A percentile compares a stretch with the other conserved stretches of the same genome.
These are phyloP conservation scores for Callosobruchus maculatus DNA, from an alignment of 2,888 invertebrate species.

Conservation along the genomic window DNA sequence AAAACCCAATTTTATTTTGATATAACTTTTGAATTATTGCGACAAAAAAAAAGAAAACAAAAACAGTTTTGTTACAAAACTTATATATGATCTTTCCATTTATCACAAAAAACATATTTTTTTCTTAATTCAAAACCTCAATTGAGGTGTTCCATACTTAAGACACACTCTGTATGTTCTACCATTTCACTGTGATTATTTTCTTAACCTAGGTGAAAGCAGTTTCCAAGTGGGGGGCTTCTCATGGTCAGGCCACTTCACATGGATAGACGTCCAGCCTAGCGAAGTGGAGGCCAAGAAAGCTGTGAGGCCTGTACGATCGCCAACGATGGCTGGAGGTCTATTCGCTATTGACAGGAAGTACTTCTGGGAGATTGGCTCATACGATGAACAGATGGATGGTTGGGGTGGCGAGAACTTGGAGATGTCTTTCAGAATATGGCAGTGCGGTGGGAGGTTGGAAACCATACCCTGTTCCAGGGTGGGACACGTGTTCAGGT, in stretches of 20 bases:
- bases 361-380: slow-evolving; percentile 93
- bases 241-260: slow-evolving; percentile 89
- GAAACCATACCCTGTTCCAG: slow-evolving; percentile 58
- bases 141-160: too few species aligned
- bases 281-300: slow-evolving; percentile 57
- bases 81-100: too few species aligned
- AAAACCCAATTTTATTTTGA: too few species aligned
- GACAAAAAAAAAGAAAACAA: too few species aligned
- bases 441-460: slow-evolving; percentile 85
- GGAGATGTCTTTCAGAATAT: slow-evolving; percentile 93
- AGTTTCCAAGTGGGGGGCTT: slow-evolving; percentile 74
- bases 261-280: slow-evolving; percentile 76
- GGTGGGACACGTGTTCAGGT: slow-evolving; percentile 40
- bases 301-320: slow-evolving; percentile 65
- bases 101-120: too few species aligned
- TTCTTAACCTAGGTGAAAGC: slow-evolving; percentile 36
- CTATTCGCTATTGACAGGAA: slow-evolving; percentile 88
- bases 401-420: slow-evolving; percentile 98
- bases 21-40: too few species aligned
- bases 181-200: neutral
- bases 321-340: slow-evolving; percentile 99
- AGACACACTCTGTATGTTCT: too few species aligned
- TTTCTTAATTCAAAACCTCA: too few species aligned
- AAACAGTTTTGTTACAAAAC: too few species aligned
- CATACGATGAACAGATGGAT: slow-evolving; percentile 95